phyloP scores from a whole-genome alignment of 2,113 vertebrate species.

The Aythya baeri region DNA sequence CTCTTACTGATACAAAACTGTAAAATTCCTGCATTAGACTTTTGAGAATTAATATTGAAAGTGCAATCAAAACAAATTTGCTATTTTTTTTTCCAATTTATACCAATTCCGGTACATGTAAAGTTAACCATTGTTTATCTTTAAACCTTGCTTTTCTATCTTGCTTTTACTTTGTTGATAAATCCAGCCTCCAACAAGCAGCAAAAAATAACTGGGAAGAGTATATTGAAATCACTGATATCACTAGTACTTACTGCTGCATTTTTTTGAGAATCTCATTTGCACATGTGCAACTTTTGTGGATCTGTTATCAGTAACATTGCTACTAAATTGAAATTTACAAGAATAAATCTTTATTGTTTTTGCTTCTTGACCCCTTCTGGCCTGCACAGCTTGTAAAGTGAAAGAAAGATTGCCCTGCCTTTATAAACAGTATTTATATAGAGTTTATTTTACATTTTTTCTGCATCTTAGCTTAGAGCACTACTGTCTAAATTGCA shows the following conservation, averaged over 20 bases:
- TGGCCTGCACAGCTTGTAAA: neutral
- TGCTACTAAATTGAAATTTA: neutral
- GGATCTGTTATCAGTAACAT: neutral
- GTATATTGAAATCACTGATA: neutral
- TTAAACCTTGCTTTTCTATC: neutral
- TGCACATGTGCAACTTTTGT: rapidly evolving
- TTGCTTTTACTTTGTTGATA: neutral
- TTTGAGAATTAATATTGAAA: neutral
- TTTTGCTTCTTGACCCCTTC: neutral
- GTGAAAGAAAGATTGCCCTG: neutral
- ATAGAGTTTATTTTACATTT: neutral
- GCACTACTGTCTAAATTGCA: neutral
- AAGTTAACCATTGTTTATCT: neutral
- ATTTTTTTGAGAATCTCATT: neutral
- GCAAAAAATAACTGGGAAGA: neutral
- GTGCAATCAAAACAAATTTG: neutral
- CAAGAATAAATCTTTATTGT: neutral
- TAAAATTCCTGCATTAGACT: neutral
- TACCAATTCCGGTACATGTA: neutral
- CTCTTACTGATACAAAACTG: neutral
- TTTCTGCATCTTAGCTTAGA: neutral
- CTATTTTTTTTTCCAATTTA: no score
- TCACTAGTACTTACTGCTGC: neutral
- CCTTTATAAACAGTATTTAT: neutral
- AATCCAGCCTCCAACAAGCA: neutral